A percentile compares a stretch with the other conserved stretches of the same genome.
phyloP scores from a whole-genome alignment of 2,888 invertebrate species.

The Teleogryllus oceanicus region DNA sequence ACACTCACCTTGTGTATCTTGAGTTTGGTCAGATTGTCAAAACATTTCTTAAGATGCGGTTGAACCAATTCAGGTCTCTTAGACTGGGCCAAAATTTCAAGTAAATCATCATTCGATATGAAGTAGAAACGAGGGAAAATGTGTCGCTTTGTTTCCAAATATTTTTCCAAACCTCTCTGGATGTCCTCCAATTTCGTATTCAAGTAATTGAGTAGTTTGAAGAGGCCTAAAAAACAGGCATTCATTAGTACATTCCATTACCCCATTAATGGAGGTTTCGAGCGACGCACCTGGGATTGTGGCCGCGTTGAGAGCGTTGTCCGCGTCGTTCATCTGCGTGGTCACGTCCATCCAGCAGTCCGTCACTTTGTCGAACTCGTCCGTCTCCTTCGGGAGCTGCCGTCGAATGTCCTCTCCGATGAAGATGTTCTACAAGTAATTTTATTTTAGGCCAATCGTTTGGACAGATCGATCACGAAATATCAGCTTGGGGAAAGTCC shows the following conservation, averaged over 20 bases:
- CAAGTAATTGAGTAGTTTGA: constrained; percentile 67
- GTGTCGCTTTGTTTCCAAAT: constrained; percentile 84
- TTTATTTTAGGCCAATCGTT: too few relatives aligned
- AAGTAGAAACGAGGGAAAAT: constrained; percentile 82
- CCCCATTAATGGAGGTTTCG: fast-evolving
- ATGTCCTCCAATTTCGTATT: constrained; percentile 73
- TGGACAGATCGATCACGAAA: too few relatives aligned
- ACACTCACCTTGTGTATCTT: constrained; percentile 61
- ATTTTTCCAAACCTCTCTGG: constrained; percentile 78
- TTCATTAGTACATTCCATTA: not conserved
- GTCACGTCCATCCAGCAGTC: constrained; percentile 68
- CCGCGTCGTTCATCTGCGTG: constrained; percentile 23
- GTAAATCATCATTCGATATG: constrained; percentile 75
- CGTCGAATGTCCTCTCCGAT: constrained; percentile 81
- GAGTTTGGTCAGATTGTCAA: constrained; percentile 77
- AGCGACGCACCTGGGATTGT: constrained; percentile 38
- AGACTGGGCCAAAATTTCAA: constrained; percentile 83
- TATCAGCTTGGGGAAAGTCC: too few relatives aligned
- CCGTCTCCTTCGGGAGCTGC: constrained; percentile 73
- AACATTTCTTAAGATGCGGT: constrained; percentile 82
- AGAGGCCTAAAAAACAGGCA: constrained; percentile 48
- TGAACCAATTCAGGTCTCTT: constrained; percentile 79
- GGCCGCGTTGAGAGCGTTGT: constrained; percentile 39
- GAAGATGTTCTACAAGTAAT: constrained; percentile 66
- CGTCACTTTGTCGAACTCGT: constrained; percentile 71